Evolutionary conservation across 2,888 invertebrate genomes (phyloP).

Genomic region (Yponomeuta evonymella): DNA sequence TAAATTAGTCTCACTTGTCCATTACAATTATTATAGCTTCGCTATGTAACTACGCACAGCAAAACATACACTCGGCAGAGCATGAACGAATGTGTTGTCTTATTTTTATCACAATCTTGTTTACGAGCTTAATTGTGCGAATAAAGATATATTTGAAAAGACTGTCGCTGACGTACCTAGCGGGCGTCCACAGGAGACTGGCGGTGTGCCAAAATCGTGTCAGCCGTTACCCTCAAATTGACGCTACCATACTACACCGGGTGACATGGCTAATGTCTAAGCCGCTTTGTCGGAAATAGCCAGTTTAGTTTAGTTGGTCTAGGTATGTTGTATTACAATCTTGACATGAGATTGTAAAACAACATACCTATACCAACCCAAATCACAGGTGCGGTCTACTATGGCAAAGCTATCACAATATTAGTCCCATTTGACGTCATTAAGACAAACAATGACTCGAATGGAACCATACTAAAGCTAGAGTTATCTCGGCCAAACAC

Average conservation of each 20-base stretch:
- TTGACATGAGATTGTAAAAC: neutral
- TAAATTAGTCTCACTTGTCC: neutral
- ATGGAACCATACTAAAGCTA: constrained; percentile 36
- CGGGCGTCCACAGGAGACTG: constrained; percentile 3
- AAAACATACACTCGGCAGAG: neutral
- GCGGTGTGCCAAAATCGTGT: constrained; percentile 1
- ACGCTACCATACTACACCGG: neutral
- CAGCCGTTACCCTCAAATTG: constrained; percentile 3
- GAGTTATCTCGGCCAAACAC: constrained; percentile 52
- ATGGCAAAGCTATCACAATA: constrained; percentile 31
- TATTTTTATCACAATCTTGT: neutral
- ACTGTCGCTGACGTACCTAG: neutral
- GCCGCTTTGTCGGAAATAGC: constrained; percentile 23
- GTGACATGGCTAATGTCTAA: constrained; percentile 10
- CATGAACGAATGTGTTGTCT: neutral
- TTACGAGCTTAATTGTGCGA: constrained; percentile 5
- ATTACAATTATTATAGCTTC: neutral
- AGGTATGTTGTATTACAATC: neutral
- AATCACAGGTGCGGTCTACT: constrained; percentile 12
- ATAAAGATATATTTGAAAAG: constrained; percentile 8
- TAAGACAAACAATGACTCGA: constrained; percentile 42
- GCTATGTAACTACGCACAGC: neutral
- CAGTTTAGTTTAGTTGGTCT: constrained; percentile 18
- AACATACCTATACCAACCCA: constrained; percentile 7
- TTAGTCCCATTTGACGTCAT: constrained; percentile 38